These are phyloP conservation scores for Deilephila porcellus DNA, from an alignment of 2,888 invertebrate genomes.

Conservation along the genomic window DNA sequence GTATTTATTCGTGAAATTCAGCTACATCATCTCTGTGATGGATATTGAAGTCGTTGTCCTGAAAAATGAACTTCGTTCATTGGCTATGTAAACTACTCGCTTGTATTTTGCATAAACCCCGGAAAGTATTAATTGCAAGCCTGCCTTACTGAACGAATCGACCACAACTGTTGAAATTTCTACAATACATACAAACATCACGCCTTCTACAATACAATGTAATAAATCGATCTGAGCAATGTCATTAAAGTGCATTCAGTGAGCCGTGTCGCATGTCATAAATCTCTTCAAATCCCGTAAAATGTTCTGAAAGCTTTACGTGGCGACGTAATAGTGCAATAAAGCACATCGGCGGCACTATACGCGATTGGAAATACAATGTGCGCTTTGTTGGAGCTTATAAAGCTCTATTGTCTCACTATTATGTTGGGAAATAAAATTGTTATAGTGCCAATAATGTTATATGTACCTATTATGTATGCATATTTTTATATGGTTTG, in stretches of 20 bases:
- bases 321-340: constrained; percentile 24
- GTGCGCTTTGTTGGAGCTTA: constrained; percentile 35
- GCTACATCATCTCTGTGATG: too few species aligned
- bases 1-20: too few species aligned
- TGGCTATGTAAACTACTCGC: too few species aligned
- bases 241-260: constrained; percentile 22
- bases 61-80: too few species aligned
- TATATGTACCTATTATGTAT: background rate
- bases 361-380: constrained; percentile 29
- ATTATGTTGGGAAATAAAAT: constrained; percentile 23
- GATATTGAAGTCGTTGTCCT: too few species aligned
- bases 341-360: constrained; percentile 36
- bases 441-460: background rate
- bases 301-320: constrained; percentile 22
- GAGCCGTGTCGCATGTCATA: constrained; percentile 10
- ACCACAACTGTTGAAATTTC: too few species aligned
- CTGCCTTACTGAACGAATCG: too few species aligned
- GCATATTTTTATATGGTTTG: background rate
- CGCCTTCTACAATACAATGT: background rate
- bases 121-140: too few species aligned
- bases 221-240: background rate
- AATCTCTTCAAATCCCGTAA: constrained; percentile 28
- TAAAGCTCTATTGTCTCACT: constrained; percentile 31
- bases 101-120: too few species aligned
- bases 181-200: too few species aligned